Base-by-base conservation (phyloP, 2,113 vertebrate genomes). In the Merops nubicus region DNA sequence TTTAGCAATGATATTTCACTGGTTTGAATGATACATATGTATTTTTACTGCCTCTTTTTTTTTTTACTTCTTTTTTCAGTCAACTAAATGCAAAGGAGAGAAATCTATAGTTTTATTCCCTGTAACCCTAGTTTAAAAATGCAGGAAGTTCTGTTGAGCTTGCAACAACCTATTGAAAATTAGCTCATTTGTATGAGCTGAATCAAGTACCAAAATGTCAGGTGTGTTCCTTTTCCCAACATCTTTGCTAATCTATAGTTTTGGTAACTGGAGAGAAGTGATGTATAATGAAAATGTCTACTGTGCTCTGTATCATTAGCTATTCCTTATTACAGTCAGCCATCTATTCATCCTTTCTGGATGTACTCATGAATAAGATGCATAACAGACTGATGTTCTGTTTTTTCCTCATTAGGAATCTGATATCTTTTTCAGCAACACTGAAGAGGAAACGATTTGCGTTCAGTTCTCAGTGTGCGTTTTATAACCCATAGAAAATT, bases 241-340 rank as follows among this genome's bases (percentile, higher is more conserved):
- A 40, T 79, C 85, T 11, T 25, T 85, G 77, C 87, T 94, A 91
- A 91, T 91, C 72, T 69, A 70, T 68, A 90, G 60, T 93, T 92
- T 91, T 87, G 70, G 70, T 84, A 81, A 91, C 75, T 74, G 86
- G 83, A 80, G 87, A 94, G 95, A 97, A 97, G 63, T 74, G 78
- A 80, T 95, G 84, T 86, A 54, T 95, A 96, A 97, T 97, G 95
- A 94, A 97, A 96, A 94, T 91, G 54, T 91, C 90, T 95, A 34
- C 85, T 91, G 56, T 91, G 77, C 56, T 86, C 82, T 88, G 85
- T 85, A 75, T 87, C 79, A 95, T 97, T 95, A 96, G 92, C 91
- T 96, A 95, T 96, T 97, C 83, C 85, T 96, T 96, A 95, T 96
- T 97, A 94, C 80, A 98, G 97, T 97, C 94, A 98, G 83, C 31